Percentiles rank a stretch among this genome's conserved stretches.
phyloP scores from a whole-genome alignment of 2,888 invertebrate genomes.

The Cheilosia variabilis region DNA sequence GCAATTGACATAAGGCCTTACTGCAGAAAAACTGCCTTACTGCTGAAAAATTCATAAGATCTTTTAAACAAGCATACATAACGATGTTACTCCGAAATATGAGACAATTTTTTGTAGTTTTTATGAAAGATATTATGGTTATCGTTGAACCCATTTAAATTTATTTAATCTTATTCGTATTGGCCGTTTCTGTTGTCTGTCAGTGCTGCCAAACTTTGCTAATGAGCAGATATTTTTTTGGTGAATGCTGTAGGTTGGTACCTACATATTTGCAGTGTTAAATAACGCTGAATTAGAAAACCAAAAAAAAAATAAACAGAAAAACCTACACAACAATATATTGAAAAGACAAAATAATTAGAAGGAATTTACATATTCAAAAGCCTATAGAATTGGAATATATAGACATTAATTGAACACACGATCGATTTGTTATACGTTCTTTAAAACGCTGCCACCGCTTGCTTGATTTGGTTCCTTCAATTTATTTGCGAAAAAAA shows the following conservation, averaged over 20 bases:
- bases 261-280: not conserved
- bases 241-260: no score
- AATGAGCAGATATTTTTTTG: no score
- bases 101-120: no score
- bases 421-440: constrained; percentile 6
- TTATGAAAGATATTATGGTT: no score
- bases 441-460: constrained; percentile 31
- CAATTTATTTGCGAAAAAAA: constrained; percentile 7
- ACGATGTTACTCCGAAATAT: no score
- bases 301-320: not conserved
- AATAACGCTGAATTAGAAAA: constrained; percentile 4
- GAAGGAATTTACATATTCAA: constrained; percentile 44
- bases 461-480: constrained; percentile 43
- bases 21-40: no score
- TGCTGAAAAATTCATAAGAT: no score
- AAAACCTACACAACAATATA: not conserved
- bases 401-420: constrained; percentile 37
- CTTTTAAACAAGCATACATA: no score
- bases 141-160: not conserved
- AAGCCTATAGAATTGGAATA: constrained; percentile 37
- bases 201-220: not conserved
- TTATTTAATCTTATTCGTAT: not conserved
- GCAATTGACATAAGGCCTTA: no score
- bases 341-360: not conserved
- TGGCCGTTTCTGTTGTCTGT: constrained; percentile 2